Conservation (phyloP, 2,797 vertebrate species). For the Hoplostethus mediterraneus region DNA sequence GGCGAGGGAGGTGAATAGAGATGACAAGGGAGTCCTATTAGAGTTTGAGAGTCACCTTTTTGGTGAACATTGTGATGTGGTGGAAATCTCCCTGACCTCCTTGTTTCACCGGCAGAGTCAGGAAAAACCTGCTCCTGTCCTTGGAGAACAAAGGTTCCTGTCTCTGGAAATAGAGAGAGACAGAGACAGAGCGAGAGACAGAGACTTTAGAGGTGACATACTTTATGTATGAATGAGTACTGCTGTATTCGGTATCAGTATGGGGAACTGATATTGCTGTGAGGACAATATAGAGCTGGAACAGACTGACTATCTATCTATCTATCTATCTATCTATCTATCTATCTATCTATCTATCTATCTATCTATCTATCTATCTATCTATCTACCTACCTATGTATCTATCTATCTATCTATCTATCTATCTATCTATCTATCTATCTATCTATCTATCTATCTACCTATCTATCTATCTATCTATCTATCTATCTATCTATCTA, state of each 20-base stretch:
- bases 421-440: no score
- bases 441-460: no score
- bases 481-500: no score
- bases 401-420: no score
- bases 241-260: not conserved
- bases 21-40: not conserved
- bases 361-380: no score
- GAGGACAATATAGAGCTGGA: not conserved
- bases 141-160: conserved; percentile 89
- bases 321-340: no score
- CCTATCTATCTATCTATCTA: no score
- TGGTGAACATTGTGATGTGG: conserved; percentile 95
- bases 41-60: conserved; percentile 84
- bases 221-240: conserved; percentile 5
- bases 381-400: no score
- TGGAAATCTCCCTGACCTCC: conserved; percentile 95
- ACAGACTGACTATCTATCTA: no score
- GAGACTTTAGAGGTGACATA: conserved; percentile 16
- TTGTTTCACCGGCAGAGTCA: conserved; percentile 93
- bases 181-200: not conserved
- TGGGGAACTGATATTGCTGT: not conserved
- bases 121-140: conserved; percentile 91
- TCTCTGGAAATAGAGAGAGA: conserved; percentile 75
- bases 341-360: no score
- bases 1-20: not conserved